Conservation (phyloP, 2,888 invertebrate species). For the Anagyrus pseudococci region DNA sequence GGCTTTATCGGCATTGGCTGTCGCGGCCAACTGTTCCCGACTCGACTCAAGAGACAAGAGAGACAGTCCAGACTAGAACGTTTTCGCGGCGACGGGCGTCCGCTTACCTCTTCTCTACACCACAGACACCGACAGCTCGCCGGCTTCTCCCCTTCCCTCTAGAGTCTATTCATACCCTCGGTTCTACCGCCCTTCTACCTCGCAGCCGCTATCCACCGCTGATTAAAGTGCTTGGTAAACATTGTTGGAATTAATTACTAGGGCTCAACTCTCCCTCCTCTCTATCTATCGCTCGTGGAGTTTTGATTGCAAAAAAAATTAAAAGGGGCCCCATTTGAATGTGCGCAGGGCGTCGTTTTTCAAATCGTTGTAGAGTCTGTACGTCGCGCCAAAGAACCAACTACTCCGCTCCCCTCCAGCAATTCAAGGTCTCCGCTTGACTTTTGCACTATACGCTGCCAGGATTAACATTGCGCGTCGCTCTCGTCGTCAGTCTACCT, state of each 20-base stretch:
- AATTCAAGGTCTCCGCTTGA: too few relatives aligned
- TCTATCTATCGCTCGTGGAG: neutral
- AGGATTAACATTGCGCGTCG: too few relatives aligned
- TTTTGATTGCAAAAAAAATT: neutral
- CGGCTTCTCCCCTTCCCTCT: neutral
- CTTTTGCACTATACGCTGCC: too few relatives aligned
- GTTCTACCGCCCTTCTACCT: neutral
- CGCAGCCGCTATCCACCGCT: neutral
- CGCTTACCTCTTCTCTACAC: neutral
- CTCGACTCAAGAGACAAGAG: too few relatives aligned
- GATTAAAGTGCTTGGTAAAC: constrained; percentile 19
- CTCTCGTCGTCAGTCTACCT: too few relatives aligned
- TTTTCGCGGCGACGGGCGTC: neutral
- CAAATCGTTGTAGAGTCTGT: too few relatives aligned
- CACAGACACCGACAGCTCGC: neutral
- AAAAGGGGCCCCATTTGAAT: neutral
- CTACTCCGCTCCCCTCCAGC: too few relatives aligned
- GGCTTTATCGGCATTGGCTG: constrained; percentile 46
- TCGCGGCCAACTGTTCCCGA: constrained; percentile 42
- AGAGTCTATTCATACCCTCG: too few relatives aligned
- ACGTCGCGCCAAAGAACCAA: too few relatives aligned
- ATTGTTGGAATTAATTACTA: constrained; percentile 19
- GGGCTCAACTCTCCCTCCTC: too few relatives aligned
- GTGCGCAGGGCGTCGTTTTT: neutral
- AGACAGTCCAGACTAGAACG: too few relatives aligned